A percentile compares a stretch with the other conserved stretches of the same genome.
These are phyloP conservation scores for Mormyrus iriodes DNA, from an alignment of 2,113 vertebrate genomes.

Conservation along the genomic window DNA sequence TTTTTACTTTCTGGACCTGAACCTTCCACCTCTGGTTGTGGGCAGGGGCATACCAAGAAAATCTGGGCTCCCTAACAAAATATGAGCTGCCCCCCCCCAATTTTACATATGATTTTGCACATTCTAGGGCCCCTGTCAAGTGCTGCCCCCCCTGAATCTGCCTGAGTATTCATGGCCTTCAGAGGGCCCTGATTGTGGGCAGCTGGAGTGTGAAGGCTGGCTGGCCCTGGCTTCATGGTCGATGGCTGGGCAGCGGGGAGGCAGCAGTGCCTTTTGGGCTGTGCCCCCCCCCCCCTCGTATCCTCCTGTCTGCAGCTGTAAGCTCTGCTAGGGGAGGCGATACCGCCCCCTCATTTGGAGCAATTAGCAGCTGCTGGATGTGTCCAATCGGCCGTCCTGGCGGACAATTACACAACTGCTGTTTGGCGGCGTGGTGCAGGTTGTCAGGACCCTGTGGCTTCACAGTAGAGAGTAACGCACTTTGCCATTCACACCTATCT, in stretches of 20 bases:
- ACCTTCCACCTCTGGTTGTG: no score
- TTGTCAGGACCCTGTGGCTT: not conserved
- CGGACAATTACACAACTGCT: not conserved
- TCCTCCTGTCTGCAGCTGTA: not conserved
- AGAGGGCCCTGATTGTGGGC: not conserved
- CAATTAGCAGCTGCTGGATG: not conserved
- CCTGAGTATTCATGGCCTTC: not conserved
- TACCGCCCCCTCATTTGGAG: not conserved
- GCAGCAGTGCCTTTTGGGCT: not conserved
- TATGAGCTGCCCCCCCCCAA: not conserved
- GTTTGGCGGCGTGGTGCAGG: not conserved
- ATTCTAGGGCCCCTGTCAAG: not conserved
- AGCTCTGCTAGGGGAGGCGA: not conserved
- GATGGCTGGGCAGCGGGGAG: not conserved
- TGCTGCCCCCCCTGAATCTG: not conserved
- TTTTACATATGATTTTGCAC: not conserved
- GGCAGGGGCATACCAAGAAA: no score
- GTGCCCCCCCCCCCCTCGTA: not conserved
- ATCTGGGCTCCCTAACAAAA: no score
- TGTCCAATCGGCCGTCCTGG: not conserved
- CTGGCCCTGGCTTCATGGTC: not conserved
- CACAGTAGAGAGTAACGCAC: not conserved
- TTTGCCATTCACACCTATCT: not conserved
- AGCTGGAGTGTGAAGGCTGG: not conserved
- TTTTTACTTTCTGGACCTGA: no score